Base-by-base conservation (phyloP, 2,113 vertebrate species). In the Regulus satrapa region DNA sequence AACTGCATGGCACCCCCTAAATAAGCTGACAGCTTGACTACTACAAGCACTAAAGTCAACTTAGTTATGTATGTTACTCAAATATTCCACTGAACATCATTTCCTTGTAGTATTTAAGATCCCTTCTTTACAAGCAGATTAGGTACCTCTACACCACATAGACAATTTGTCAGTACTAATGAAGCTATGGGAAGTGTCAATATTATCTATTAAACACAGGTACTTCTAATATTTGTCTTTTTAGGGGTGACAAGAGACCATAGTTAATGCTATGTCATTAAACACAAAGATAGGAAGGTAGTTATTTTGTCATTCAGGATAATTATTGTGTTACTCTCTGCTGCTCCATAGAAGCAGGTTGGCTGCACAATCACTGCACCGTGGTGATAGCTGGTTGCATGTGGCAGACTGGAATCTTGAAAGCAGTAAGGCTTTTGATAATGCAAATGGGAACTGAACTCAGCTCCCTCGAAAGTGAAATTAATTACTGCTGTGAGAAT, bases 181-280 rank as follows among this genome's bases (percentile, higher is more conserved):
- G 49, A 76, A 64, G 34, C n/a, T 62, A 24, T 73, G 18, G 55
- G 26, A 95, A 92, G 34, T 49, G 49, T 62, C 31, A 61, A 61
- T 83, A 93, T 73, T 91, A 89, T 73, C 59, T 73, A 13, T 19
- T 51, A 72, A 88, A 85, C n/a, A 59, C 45, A 88, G 54, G 19
- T 34, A 54, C 4, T 49, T 68, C 45, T 56, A 73, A 41, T 12
- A 49, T 54, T 61, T 86, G 28, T 79, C 18, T 83, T 63, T 88
- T 88, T 41, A 54, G 20, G 12, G n/a, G 29, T 69, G 51, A 72
- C 29, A 34, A 83, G 41, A 34, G 6, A 43, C 29, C 68, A 46
- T 8, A 77, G 32, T 48, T 73, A 87, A 84, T 0, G 6, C 12
- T 21, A 19, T 40, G n/a, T 71, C 78, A 72, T 72, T 92, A 88